Evolutionary conservation across 1,140 invertebrate species (phyloP), one percentile per base, ranked within the genome.

Genomic region (Platorchestia sp.): DNA sequence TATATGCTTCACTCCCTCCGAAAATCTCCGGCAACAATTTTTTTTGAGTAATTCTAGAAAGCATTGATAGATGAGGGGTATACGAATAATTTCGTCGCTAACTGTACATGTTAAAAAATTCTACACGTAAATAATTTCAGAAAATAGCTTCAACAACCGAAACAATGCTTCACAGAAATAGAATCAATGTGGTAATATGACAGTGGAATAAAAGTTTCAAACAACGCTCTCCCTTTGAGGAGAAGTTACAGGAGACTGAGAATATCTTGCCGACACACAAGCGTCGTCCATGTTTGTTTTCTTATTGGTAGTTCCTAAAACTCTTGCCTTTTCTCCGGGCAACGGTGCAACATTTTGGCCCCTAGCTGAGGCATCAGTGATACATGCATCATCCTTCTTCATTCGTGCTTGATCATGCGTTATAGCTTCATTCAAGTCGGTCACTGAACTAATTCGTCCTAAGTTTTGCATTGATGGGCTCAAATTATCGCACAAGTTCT

Each of bases 401-500:
- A n/a, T 14, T 0, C 43, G 22, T 19, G 40, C 43, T 41, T 47
- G 7, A 42, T 45, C 91, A 36, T 44, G 40, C 91, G 7, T 93
- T 47, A 45, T 40, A 41, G 40, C 7, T 7, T 93, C 41, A 45
- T 93, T 22, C 10, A 44, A 3, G 5, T 93, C 45, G 45, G 40
- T 45, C 43, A 93, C 43, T 45, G 41, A 44, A 47, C 7, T 44
- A 5, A 14, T 45, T 1, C 6, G 43, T 44, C 91, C 36, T 44
- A 93, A 93, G 91, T 93, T 93, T 43, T 90, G 87, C 87, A 90
- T 43, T n/a, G 91, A 93, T 19, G 45, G 91, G 45, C 91, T 93
- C 7, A 44, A 45, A 45, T 93, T 47, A 93, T 75, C 27, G 59
- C 43, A 45, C 5, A 19, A 10, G 43, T 93, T 47, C 27, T 93